These are phyloP conservation scores for Oreochromis mossambicus DNA, from an alignment of 2,797 vertebrate genomes.

Conservation along the genomic window DNA sequence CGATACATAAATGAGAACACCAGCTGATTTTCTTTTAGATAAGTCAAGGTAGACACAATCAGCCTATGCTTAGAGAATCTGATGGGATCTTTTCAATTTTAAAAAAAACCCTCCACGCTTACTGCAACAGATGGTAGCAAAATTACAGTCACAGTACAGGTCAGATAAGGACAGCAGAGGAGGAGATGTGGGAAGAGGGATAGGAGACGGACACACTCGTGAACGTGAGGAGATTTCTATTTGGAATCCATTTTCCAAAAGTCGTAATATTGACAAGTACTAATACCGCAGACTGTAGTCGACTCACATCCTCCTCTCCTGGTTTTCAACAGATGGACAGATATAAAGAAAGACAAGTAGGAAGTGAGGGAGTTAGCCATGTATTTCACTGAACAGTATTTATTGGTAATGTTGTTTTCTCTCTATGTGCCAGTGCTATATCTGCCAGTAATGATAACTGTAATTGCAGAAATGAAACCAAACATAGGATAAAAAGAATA, in stretches of 20 bases:
- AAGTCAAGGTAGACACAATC: background rate
- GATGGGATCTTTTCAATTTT: slow-evolving; percentile 3
- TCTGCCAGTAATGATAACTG: background rate
- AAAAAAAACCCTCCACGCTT: background rate
- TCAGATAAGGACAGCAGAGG: slow-evolving; percentile 26
- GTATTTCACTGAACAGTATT: background rate
- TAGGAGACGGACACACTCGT: slow-evolving; percentile 24
- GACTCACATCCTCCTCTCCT: slow-evolving; percentile 43
- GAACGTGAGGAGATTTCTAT: slow-evolving; percentile 59
- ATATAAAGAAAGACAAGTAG: slow-evolving; percentile 4
- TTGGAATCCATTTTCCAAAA: slow-evolving; percentile 47
- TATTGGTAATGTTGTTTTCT: background rate
- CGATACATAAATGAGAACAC: background rate
- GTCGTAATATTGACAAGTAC: slow-evolving; percentile 44
- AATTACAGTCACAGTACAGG: slow-evolving; percentile 13
- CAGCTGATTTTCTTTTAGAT: background rate
- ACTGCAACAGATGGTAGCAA: slow-evolving; percentile 18
- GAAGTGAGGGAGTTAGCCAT: background rate
- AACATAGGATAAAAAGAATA: background rate
- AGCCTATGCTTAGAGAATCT: background rate
- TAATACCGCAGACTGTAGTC: slow-evolving; percentile 56
- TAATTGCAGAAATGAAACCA: background rate
- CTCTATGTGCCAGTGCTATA: background rate
- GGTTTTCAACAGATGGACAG: slow-evolving; percentile 11
- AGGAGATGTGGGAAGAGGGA: slow-evolving; percentile 15